Evolutionary conservation across 2,888 invertebrate genomes (phyloP).

Genomic region (Xestia sexstrigata): DNA sequence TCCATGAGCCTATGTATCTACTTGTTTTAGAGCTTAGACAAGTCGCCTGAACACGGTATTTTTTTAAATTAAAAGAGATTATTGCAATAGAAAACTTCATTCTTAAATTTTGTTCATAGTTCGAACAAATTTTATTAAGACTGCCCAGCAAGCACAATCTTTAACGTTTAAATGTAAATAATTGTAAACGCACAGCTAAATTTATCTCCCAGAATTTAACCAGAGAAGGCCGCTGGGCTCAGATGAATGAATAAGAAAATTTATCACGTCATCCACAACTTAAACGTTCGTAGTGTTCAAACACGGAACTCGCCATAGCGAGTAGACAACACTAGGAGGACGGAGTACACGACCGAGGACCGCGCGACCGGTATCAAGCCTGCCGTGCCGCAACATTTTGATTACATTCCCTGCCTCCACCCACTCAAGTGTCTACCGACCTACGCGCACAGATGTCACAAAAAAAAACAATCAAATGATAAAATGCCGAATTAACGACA

Average conservation of each 20-base stretch:
- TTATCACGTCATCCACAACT: conserved; percentile 30
- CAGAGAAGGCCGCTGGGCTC: conserved; percentile 10
- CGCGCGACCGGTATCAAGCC: conserved; percentile 66
- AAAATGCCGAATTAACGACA: conserved; percentile 59
- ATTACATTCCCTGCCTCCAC: conserved; percentile 81
- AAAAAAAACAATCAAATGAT: conserved; percentile 73
- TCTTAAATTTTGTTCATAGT: conserved; percentile 53
- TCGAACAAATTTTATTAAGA: conserved; percentile 30
- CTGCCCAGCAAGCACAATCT: conserved; percentile 23
- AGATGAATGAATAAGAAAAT: conserved; percentile 8
- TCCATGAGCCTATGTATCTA: background rate
- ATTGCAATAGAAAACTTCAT: conserved; percentile 36
- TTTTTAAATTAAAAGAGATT: background rate
- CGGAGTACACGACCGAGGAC: conserved; percentile 49
- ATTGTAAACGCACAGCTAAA: conserved; percentile 23
- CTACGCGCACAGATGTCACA: conserved; percentile 68
- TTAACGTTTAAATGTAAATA: conserved; percentile 48
- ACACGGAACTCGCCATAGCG: conserved; percentile 49
- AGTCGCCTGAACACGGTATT: background rate
- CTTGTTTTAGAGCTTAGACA: background rate
- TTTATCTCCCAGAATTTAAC: conserved; percentile 35
- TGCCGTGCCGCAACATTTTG: conserved; percentile 69
- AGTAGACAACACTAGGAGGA: conserved; percentile 50
- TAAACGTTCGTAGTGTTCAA: conserved; percentile 33
- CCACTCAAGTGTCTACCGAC: conserved; percentile 74